Evolutionary conservation across 2,113 vertebrate genomes (phyloP), one percentile per base, ranked within the genome.

Genomic region (Menidia beryllina): DNA sequence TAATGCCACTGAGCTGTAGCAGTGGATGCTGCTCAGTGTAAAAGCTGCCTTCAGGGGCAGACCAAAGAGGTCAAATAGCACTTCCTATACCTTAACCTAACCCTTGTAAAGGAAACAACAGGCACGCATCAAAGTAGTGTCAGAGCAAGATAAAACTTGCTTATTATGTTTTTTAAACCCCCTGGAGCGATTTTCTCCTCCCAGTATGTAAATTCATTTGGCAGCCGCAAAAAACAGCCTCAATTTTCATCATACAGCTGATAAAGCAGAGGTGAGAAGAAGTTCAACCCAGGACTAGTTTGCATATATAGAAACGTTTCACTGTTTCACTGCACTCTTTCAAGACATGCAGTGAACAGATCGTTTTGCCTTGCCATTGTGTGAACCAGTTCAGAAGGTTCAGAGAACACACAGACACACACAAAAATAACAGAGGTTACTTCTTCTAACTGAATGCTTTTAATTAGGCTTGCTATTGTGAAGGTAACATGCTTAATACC

Each of bases 1-100:
- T 77, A 88, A 78, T 75, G 79, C 65, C 58, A 60, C 62, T 25
- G 77, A 69, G 72, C 72, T 71, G 26, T 43, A 49, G 56, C 19
- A 14, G 57, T 36, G 71, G 72, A 54, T 76, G 43, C 80, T 77
- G 77, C 77, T 79, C 74, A 77, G 60, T 57, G 69, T 75, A 72
- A 72, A 66, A 45, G 51, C 63, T 67, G 83, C 79, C 86, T 69
- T 17, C 9, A 48, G 83, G 84, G 68, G 21, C 66, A 59, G 71
- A 81, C 12, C 76, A 19, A 1, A 71, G 52, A 79, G 83, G 79
- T 91, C 85, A 86, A 27, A 27, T 50, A 71, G 52, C 43, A 74
- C 79, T 91, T 91, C 83, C 86, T 88, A 62, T 73, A 74, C 45
- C 24, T 75, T 84, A 54, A 71, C 81, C 74, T 79, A 54, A 34